Percentiles rank a stretch among this genome's conserved stretches.
phyloP scores from a whole-genome alignment of 1,140 invertebrate genomes.

The Drosophila orosa region DNA sequence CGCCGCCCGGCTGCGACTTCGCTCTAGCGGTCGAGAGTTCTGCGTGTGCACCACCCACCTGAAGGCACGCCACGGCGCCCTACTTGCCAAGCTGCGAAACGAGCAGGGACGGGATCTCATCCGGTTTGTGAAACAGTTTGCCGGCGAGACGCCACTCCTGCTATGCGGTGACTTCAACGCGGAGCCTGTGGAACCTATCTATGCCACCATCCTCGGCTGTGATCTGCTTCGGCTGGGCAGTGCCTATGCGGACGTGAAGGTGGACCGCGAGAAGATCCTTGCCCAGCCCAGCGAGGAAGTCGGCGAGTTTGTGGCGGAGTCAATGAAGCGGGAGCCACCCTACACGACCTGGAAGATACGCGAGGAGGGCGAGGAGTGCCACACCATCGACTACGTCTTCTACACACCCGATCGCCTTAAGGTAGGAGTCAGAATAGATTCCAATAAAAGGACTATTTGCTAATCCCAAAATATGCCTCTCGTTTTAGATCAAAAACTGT shows the following conservation, averaged over 20 bases:
- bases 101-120: constrained; percentile 91
- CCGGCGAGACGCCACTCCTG: constrained; percentile 86
- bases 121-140: constrained; percentile 86
- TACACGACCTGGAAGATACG: constrained; percentile 93
- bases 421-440: constrained; percentile 21
- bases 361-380: constrained; percentile 89
- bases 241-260: constrained; percentile 85
- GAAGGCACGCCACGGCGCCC: constrained; percentile 88
- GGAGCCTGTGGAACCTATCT: constrained; percentile 90
- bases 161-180: constrained; percentile 93
- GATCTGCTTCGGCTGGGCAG: constrained; percentile 84
- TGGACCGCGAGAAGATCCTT: constrained; percentile 40
- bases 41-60: constrained; percentile 91
- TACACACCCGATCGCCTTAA: constrained; percentile 86
- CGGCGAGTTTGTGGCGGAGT: constrained; percentile 59
- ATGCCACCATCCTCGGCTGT: constrained; percentile 86
- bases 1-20: constrained; percentile 86
- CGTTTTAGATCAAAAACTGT: constrained; percentile 85
- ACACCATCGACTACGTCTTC: constrained; percentile 93
- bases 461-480: neutral
- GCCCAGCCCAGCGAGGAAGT: constrained; percentile 32
- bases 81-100: constrained; percentile 89
- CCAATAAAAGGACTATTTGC: neutral
- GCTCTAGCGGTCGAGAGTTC: constrained; percentile 86
- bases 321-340: constrained; percentile 86